A percentile compares a stretch with the other conserved stretches of the same genome.
Conservation (phyloP, 2,888 invertebrate species). For the Chaetogeoica ovagalla region DNA sequence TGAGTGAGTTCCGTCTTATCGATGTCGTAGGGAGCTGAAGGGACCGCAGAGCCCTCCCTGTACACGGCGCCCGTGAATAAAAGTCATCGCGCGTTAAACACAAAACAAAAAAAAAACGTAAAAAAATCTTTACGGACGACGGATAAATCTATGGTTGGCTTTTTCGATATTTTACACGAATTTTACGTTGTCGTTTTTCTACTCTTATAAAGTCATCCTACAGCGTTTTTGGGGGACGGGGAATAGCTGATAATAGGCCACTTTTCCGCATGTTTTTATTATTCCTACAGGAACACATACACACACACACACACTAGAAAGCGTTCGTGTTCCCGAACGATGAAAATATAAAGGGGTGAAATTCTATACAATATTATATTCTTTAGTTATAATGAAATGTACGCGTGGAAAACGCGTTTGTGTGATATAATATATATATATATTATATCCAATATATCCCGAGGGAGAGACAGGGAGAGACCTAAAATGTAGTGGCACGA, state of each 20-base stretch:
- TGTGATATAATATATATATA: not conserved
- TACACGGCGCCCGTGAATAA: too few relatives aligned
- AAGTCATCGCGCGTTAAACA: too few relatives aligned
- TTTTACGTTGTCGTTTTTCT: too few relatives aligned
- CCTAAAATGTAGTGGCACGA: constrained; percentile 8
- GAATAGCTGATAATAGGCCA: constrained; percentile 1
- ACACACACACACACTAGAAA: not conserved
- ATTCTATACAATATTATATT: not conserved
- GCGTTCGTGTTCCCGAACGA: not conserved
- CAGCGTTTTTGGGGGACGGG: not conserved
- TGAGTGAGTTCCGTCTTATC: too few relatives aligned
- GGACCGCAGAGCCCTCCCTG: too few relatives aligned
- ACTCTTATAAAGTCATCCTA: not conserved
- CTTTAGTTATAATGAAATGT: constrained; percentile 12
- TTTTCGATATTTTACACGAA: too few relatives aligned
- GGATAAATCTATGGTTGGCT: too few relatives aligned
- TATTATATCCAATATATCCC: not conserved
- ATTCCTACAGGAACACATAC: not conserved
- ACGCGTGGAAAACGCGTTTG: constrained; percentile 8
- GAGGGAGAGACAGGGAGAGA: not conserved
- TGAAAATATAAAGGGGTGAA: constrained; percentile 14
- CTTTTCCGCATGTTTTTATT: not conserved
- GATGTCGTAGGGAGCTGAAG: too few relatives aligned
- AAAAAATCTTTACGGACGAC: too few relatives aligned
- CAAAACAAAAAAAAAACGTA: too few relatives aligned